A percentile compares a stretch with the other conserved stretches of the same genome.
phyloP scores from a whole-genome alignment of 2,113 vertebrate genomes.

The Pollachius pollachius region DNA sequence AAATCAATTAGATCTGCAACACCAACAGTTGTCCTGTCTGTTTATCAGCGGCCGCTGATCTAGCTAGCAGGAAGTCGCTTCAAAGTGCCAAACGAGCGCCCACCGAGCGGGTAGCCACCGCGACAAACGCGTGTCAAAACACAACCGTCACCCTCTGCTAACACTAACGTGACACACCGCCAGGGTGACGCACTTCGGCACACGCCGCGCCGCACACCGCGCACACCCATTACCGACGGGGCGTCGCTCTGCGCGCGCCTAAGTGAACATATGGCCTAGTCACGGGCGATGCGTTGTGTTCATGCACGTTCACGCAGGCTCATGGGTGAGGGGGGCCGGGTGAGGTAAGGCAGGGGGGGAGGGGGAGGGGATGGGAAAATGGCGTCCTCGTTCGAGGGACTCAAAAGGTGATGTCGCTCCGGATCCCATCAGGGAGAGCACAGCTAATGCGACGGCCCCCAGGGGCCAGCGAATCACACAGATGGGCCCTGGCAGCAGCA shows the following conservation, averaged over 20 bases:
- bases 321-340: too few species aligned
- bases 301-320: not conserved
- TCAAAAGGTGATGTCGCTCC: conserved; percentile 64
- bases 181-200: too few species aligned
- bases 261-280: conserved; percentile 48
- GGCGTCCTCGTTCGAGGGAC: conserved; percentile 51
- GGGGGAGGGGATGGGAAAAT: conserved; percentile 16
- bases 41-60: conserved; percentile 32
- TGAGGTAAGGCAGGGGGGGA: too few species aligned
- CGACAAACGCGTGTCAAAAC: conserved; percentile 29
- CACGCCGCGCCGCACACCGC: too few species aligned
- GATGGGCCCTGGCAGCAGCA: conserved; percentile 59
- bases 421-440: conserved; percentile 60
- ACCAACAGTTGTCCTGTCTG: conserved; percentile 30
- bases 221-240: too few species aligned
- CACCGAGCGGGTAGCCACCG: not conserved
- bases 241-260: too few species aligned
- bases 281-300: conserved; percentile 2
- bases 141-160: conserved; percentile 11
- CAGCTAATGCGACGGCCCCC: conserved; percentile 49
- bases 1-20: conserved; percentile 47
- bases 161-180: not conserved
- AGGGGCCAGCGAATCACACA: conserved; percentile 50
- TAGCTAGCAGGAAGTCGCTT: conserved; percentile 28
- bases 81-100: conserved; percentile 43